Base-by-base conservation (phyloP, 2,797 vertebrate species). In the Bufotes viridis region DNA sequence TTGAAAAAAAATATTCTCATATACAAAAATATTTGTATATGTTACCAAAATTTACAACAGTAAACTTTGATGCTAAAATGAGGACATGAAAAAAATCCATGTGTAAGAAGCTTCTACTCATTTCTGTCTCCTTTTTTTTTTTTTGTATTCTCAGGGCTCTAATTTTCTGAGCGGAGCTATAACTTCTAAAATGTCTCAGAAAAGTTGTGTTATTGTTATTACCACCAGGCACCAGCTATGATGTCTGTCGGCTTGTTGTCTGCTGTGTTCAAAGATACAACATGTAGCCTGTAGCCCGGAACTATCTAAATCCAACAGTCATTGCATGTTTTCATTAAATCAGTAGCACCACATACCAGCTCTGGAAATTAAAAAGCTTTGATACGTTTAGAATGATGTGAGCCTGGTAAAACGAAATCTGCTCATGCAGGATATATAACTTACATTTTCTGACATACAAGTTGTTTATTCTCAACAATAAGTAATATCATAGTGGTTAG, bases 271-370 rank as follows among this genome's bases (percentile, higher is more conserved):
- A 86, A 87, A 89, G 88, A 89, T 89, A 83, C 79, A 82, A 87
- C 63, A 26, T 89, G 84, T 79, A 82, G 24, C 72, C 84, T 87
- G 74, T 83, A 89, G 88, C 88, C 88, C 86, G 88, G 88, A 89
- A 89, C 88, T 89, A 89, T 89, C 88, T 89, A 83, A 86, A 86
- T 87, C 88, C 88, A 82, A 78, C 88, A 89, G 88, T 89, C 63
- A 22, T 70, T 42, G 84, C 84, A 87, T 89, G 84, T 87, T 89
- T 89, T 89, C 80, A 87, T 89, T 89, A 89, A 83, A 72, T 89
- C 88, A 61, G 72, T 79, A 63, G 84, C 80, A 86, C 80, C 84
- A 89, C 74, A 89, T 81, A 78, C 72, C 15, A 67, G 79, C 72
- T 89, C 55, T 76, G 80, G 74, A 89, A 89, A 89, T 89, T 89